Evolutionary conservation across 2,113 vertebrate species (phyloP), one percentile per base, ranked within the genome.

Genomic region (Rhabdomys dilectus): DNA sequence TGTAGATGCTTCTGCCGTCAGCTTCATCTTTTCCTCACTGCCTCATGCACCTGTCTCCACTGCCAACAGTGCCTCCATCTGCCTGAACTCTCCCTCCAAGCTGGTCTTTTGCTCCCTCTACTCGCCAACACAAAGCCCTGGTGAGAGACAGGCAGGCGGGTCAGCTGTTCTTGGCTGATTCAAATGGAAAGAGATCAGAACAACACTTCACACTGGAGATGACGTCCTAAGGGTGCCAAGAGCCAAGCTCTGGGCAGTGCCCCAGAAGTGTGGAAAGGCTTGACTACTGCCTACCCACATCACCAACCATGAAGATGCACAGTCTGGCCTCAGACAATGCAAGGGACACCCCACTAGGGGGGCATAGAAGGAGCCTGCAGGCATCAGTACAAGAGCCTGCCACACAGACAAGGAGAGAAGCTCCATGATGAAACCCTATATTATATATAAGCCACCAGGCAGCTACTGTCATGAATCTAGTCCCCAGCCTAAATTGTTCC

Each of bases 1-100:
- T 1, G 0, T 68, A 42, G 2, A 3, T 29, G 60, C 22, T 24
- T n/a, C 45, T 13, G 84, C 80, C 48, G 87, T 84, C 89, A 0
- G 0, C 76, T 19, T 24, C 70, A 39, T 51, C 64, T 66, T 56
- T n/a, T 56, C 78, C 70, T 26, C 2, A 2, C 24, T 75, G 81
- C 77, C 89, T 81, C 29, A 10, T 3, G 51, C 2, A 1, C 89
- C 92, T n/a, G 39, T 94, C 96, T 86, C 60, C 85, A 82, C 5
- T 36, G 86, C 94, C 88, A 15, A 80, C 93, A 68, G 88, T 53
- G 81, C 62, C 92, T 89, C 97, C 97, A 97, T 97, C 97, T 98
- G 96, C 96, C 96, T 86, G 0, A 51, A 62, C 24, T 29, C 92
- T 53, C 96, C 51, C 76, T 88, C 97, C 94, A 86, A 64, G 91